These are phyloP conservation scores for Cryptocephalus moraei DNA, from an alignment of 2,888 invertebrate genomes.

Conservation along the genomic window DNA sequence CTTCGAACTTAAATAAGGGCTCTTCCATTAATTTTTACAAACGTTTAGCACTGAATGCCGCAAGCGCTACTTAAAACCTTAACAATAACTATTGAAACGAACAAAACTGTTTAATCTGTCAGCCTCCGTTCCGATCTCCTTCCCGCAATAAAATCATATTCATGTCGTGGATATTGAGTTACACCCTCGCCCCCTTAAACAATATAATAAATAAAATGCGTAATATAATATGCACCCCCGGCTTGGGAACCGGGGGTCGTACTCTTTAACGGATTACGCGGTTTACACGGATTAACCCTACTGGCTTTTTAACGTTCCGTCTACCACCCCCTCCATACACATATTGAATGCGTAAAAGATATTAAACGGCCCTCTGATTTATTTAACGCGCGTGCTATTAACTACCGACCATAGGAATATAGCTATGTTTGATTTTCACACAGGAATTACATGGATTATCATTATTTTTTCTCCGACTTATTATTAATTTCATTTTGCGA, in stretches of 20 bases:
- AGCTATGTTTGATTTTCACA: conserved; percentile 36
- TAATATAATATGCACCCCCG: conserved; percentile 37
- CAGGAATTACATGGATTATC: conserved; percentile 17
- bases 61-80: no score
- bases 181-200: conserved; percentile 25
- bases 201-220: conserved; percentile 35
- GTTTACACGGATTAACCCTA: conserved; percentile 36
- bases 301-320: conserved; percentile 31
- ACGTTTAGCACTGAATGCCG: no score
- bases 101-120: no score
- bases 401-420: conserved; percentile 30
- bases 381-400: conserved; percentile 26
- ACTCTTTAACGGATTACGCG: conserved; percentile 32
- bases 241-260: conserved; percentile 25
- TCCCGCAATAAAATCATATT: conserved; percentile 28
- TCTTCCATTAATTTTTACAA: no score
- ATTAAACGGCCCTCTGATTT: conserved; percentile 33
- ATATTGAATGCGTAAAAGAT: conserved; percentile 38
- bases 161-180: conserved; percentile 34
- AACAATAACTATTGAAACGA: no score
- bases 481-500: no score
- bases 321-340: conserved; percentile 15
- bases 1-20: no score
- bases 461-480: no score
- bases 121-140: no score